phyloP scores from a whole-genome alignment of 2,797 vertebrate species.

The Gallinago nigripennis region DNA sequence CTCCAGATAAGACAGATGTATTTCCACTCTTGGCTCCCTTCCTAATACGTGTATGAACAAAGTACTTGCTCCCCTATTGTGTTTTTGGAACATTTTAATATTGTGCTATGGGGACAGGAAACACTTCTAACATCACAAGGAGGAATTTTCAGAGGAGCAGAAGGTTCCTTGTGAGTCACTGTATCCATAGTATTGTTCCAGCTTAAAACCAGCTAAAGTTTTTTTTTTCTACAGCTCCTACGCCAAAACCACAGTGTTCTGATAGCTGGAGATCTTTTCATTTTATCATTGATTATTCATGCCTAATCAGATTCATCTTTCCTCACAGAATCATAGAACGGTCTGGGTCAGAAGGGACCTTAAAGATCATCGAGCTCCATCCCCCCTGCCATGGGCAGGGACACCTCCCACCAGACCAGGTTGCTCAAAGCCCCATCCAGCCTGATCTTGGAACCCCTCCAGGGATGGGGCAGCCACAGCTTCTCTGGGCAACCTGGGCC shows the following conservation, averaged over 20 bases:
- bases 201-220: neutral
- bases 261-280: neutral
- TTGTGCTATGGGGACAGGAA: neutral
- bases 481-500: neutral
- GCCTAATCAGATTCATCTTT: neutral
- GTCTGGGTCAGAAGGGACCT: neutral
- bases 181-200: neutral
- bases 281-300: slow-evolving; percentile 6
- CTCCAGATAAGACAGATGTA: neutral
- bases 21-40: neutral
- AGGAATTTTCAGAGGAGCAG: slow-evolving; percentile 21
- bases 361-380: neutral
- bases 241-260: neutral
- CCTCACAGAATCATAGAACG: neutral
- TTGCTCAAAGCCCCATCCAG: neutral
- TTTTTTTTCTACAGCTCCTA: slow-evolving; percentile 23
- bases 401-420: neutral
- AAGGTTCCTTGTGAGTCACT: slow-evolving; percentile 26
- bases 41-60: neutral
- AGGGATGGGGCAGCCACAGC: neutral
- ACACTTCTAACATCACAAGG: slow-evolving; percentile 11
- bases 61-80: neutral
- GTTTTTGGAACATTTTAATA: neutral
- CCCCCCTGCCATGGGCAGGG: neutral
- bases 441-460: neutral